These are phyloP conservation scores for Zaprionus capensis DNA, from an alignment of 1,140 invertebrate species.

Conservation along the genomic window DNA sequence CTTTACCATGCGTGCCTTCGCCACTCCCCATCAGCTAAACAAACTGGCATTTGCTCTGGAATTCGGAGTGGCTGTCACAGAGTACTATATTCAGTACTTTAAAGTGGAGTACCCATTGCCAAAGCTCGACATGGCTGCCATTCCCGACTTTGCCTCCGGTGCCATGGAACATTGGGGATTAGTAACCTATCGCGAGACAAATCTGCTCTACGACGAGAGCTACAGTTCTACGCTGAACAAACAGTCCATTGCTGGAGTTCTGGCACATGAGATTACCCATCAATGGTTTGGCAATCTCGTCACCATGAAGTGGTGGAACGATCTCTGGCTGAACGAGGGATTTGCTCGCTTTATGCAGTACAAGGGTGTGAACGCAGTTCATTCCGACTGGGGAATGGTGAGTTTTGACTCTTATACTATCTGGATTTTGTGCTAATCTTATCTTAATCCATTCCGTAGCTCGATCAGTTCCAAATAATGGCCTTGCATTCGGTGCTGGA, in stretches of 20 bases:
- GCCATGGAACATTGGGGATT: constrained; percentile 98
- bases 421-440: neutral
- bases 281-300: constrained; percentile 96
- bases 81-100: constrained; percentile 95
- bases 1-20: constrained; percentile 89
- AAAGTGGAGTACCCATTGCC: constrained; percentile 93
- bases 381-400: constrained; percentile 94
- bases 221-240: constrained; percentile 90
- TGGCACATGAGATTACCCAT: constrained; percentile 96
- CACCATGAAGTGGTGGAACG: constrained; percentile 96
- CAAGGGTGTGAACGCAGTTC: constrained; percentile 89
- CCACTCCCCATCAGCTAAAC: constrained; percentile 89
- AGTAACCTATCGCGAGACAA: constrained; percentile 93
- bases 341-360: constrained; percentile 95
- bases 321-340: constrained; percentile 96
- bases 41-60: constrained; percentile 92
- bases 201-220: constrained; percentile 89
- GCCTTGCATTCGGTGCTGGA: constrained; percentile 90
- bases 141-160: constrained; percentile 96
- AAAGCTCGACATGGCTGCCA: constrained; percentile 95
- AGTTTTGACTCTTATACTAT: constrained; percentile 40
- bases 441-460: constrained; percentile 84
- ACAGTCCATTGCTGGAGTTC: constrained; percentile 90
- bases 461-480: constrained; percentile 89
- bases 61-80: constrained; percentile 91